Evolutionary conservation across 1,140 invertebrate genomes (phyloP), one percentile per base, ranked within the genome.

Genomic region (Ips typographus): DNA sequence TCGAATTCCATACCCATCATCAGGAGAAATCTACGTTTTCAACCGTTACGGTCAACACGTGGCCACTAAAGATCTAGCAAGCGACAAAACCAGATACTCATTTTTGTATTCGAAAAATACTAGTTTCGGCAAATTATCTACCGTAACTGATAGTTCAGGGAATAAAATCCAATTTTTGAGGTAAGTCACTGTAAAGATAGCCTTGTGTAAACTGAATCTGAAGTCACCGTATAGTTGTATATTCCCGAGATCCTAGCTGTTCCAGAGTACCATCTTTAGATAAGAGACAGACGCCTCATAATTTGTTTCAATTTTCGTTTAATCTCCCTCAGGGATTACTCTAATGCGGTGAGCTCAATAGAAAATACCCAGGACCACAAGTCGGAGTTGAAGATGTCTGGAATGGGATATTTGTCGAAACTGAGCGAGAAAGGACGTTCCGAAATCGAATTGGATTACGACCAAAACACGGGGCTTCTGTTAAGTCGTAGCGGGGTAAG

Each of bases 21-120:
- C 93, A 0, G 92, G 94, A 72, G 95, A 98, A 83, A 85, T 98
- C 42, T 98, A 97, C 76, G 90, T 97, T 0, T 99, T 99, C 79
- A 94, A 94, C 81, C 85, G 92, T 6, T 96, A 97, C 77, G 96
- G 96, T 0, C 95, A 98, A 80, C 96, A 98, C 79, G 91, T 94
- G 37, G 90, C 91, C 2, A 98, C 96, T 0, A 94, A 94, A 79
- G 94, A 97, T 80, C 84, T 98, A 49, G 92, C 95, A 47, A 96
- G 95, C 1, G 93, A 93, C 39, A 93, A 94, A 82, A 92, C 91
- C 1, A 87, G 94, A 75, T 98, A 98, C 80, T 93, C 94, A 40
- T 98, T 98, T 83, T 85, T 96, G 1, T 98, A 99, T 81, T 96
- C 92, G 36, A 97, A 98, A 78, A 98, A 98, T 76, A 97, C 95